Conservation (phyloP, 2,797 vertebrate species). For the Leptatherina wallacei region DNA sequence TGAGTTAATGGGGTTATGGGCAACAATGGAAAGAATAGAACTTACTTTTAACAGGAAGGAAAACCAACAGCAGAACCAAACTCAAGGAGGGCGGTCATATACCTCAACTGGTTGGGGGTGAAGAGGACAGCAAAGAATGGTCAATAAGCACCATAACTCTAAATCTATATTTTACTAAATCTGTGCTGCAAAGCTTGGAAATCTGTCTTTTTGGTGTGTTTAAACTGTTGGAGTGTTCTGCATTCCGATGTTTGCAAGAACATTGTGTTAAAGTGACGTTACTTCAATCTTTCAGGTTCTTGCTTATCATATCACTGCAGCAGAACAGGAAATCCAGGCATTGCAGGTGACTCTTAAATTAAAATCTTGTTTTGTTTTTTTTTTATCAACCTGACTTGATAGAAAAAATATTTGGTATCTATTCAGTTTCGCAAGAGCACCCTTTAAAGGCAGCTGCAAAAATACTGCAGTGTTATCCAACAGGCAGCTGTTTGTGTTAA, state of each 20-base stretch:
- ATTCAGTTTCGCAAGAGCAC: not conserved
- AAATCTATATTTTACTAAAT: no score
- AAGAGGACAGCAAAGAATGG: not conserved
- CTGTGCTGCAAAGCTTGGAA: not conserved
- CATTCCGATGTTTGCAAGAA: constrained; percentile 1
- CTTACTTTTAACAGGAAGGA: no score
- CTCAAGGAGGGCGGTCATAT: not conserved
- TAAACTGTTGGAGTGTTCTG: not conserved
- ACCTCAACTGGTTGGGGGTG: not conserved
- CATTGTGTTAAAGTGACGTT: not conserved
- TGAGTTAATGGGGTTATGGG: no score
- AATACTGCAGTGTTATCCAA: not conserved
- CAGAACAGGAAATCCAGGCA: constrained; percentile 62
- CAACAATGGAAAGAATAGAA: no score
- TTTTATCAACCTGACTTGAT: not conserved
- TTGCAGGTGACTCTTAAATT: constrained; percentile 54
- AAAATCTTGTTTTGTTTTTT: not conserved
- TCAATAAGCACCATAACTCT: not conserved
- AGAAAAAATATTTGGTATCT: not conserved
- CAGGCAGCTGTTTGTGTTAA: not conserved
- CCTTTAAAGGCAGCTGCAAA: not conserved
- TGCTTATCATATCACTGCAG: constrained; percentile 69
- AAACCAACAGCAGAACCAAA: no score
- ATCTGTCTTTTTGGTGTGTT: not conserved
- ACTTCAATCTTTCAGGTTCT: constrained; percentile 46